Base-by-base conservation (phyloP, 2,888 invertebrate species). In the Spodoptera littoralis region DNA sequence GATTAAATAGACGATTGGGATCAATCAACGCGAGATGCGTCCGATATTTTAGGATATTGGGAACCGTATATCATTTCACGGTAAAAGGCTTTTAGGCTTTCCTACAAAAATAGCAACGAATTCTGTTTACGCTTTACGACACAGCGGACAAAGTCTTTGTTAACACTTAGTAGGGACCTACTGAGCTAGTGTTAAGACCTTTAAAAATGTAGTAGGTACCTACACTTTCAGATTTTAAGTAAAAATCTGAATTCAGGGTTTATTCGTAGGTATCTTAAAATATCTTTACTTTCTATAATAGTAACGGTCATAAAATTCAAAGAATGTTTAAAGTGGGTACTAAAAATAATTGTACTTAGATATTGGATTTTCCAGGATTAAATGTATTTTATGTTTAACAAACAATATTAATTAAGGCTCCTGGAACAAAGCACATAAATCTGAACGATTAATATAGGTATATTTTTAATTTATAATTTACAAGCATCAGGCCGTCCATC, bases 21-120 rank as follows among this genome's bases (percentile, higher is more conserved):
- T 79, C 79, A 80, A 80, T 80, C 79, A 80, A 69, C 58, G 71
- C 60, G 62, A 64, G 69, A 70, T 61, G 75, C 64, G 64, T 60
- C 65, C 73, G 66, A 78, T 78, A 74, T 70, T 76, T 80, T 70
- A 67, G 69, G 69, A 50, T 69, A 76, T 73, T 69, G 71, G 63
- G 47, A 44, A 42, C 51, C 59, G 54, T 62, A 51, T 62, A 70
- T 73, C 60, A 70, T 73, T 70, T 73, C 49, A 65, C 47, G 47
- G 50, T 60, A 63, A 74, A 74, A 74, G 54, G 54, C 66, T 74
- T 72, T 73, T 53, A 55, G 60, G 57, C 46, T 46, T 55, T 30
- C 22, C 27, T 59, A 47, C 43, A 54, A 50, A 68, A 70, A 70
- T 70, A 70, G 47, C 50, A 18, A 44, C 2, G 48, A 36, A 0